Evolutionary conservation across 2,888 invertebrate species (phyloP).

Genomic region (Lathronympha strigana): DNA sequence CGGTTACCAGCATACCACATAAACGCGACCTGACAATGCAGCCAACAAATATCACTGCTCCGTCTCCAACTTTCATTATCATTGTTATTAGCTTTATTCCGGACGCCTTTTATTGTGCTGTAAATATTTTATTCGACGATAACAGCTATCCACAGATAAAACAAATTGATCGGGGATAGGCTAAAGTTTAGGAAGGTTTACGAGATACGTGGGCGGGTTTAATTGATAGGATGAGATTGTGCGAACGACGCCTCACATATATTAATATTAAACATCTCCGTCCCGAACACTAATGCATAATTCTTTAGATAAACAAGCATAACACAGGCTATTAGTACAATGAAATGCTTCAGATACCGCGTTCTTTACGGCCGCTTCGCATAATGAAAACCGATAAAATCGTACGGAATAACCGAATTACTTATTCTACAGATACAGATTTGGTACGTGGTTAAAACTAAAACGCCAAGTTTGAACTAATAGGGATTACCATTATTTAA

Average conservation of each 20-base stretch:
- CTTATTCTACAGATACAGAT: slow-evolving; percentile 24
- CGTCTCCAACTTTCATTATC: slow-evolving; percentile 66
- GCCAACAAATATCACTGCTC: slow-evolving; percentile 37
- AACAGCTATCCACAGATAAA: slow-evolving; percentile 75
- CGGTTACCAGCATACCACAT: slow-evolving; percentile 16
- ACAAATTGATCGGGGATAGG: slow-evolving; percentile 76
- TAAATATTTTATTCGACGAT: slow-evolving; percentile 81
- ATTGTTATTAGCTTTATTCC: slow-evolving; percentile 73
- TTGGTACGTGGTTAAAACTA: neutral
- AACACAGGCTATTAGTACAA: slow-evolving; percentile 48
- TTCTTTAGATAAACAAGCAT: slow-evolving; percentile 57
- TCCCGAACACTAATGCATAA: slow-evolving; percentile 64
- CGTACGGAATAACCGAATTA: slow-evolving; percentile 12
- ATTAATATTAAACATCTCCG: slow-evolving; percentile 70
- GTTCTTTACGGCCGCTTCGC: slow-evolving; percentile 28
- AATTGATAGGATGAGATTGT: slow-evolving; percentile 76
- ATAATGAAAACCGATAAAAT: slow-evolving; percentile 31
- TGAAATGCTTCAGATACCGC: slow-evolving; percentile 43
- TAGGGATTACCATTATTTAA: too few relatives aligned
- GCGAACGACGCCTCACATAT: slow-evolving; percentile 67
- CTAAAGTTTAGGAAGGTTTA: slow-evolving; percentile 68
- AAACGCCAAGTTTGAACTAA: neutral
- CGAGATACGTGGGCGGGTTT: slow-evolving; percentile 71
- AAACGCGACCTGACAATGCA: slow-evolving; percentile 37
- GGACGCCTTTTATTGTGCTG: slow-evolving; percentile 78